Base-by-base conservation (phyloP, 2,888 invertebrate genomes). In the Drosophila mimica region DNA sequence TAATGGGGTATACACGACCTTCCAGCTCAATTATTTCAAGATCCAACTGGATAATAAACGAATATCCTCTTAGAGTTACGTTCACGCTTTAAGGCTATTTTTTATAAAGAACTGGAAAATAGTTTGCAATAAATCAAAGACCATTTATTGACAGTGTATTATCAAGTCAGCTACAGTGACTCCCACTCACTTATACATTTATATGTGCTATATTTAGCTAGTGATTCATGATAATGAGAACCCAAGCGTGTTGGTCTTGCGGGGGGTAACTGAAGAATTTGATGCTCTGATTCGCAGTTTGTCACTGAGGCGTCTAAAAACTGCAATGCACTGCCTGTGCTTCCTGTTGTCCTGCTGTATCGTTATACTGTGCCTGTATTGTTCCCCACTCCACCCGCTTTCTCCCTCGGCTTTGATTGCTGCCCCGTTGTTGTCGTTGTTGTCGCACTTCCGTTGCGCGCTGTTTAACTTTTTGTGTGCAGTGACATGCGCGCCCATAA, bases 381-480 rank as follows among this genome's bases (percentile, higher is more conserved):
- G 36, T 53, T 9, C 15, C 31, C 11, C 25, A 15, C 25, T 9
- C 28, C 17, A 11, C 31, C 8, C 4, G 30, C 4, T 25, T 3
- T 25, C 25, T 25, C 20, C 11, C 13, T 0, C 4, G 1, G 3
- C 28, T 38, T 30, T 43, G 17, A 17, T 31, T 49, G 65, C 28
- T 30, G 46, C 28, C 17, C 11, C 28, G 9, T 5, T 9, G 5
- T n/a, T 31, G 38, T 46, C 31, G 76, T 70, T 67, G 75, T 72
- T 81, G 86, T 74, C 86, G 88, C 81, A 89, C 88, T 89, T 87
- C 88, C 90, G 88, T 88, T 81, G 83, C 77, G 90, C 86, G 67
- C 90, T 87, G 90, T 89, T 87, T 89, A 88, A 85, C 90, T 89
- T 89, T 87, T 89, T 85, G 83, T 83, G 88, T 89, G 88, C 88